Base-by-base conservation (phyloP, 2,888 invertebrate species). In the Andricus quercusramuli region DNA sequence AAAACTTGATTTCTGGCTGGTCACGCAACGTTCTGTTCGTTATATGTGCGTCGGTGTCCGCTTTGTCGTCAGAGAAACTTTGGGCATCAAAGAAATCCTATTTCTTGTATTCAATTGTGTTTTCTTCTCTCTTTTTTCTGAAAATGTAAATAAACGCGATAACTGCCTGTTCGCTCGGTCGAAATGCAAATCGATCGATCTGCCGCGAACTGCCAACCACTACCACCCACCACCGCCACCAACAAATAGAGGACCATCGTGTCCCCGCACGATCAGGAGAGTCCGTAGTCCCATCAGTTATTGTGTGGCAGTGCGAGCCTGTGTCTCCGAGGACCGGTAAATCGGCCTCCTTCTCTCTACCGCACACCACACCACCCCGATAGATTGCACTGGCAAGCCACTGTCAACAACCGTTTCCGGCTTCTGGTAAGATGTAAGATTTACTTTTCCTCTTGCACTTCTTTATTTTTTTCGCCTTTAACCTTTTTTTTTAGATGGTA, bases 301-400 rank as follows among this genome's bases (percentile, higher is more conserved):
- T 91, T 88, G 92, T 92, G 90, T 92, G 91, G 91, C 92, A 92
- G 92, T 92, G 91, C 91, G 92, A 91, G 89, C 92, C 92, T 90
- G 91, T 91, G 88, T 91, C 92, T 92, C 92, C 92, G 92, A 92
- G 91, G 92, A 91, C 91, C 92, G 91, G 89, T 92, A 92, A 92
- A 85, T 90, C 92, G 92, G 91, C 90, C 91, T 91, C 92, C 90
- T 91, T 91, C 88, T 90, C 92, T 90, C 90, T 91, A 91, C 91
- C 92, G 91, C 91, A 92, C 91, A 90, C 89, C 90, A 91, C 90
- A 91, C 90, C 91, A 90, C 91, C 92, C 90, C 92, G 92, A 92
- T 92, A 92, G 92, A 88, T 90, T 89, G 87, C 88, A 85, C 84
- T 85, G 86, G 88, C 92, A 91, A 90, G 90, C 89, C 90, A 89